Percentiles rank a stretch among this genome's conserved stretches.
Evolutionary conservation across 2,113 vertebrate species (phyloP).

Genomic region (Stomatorhinus ivindoensis): DNA sequence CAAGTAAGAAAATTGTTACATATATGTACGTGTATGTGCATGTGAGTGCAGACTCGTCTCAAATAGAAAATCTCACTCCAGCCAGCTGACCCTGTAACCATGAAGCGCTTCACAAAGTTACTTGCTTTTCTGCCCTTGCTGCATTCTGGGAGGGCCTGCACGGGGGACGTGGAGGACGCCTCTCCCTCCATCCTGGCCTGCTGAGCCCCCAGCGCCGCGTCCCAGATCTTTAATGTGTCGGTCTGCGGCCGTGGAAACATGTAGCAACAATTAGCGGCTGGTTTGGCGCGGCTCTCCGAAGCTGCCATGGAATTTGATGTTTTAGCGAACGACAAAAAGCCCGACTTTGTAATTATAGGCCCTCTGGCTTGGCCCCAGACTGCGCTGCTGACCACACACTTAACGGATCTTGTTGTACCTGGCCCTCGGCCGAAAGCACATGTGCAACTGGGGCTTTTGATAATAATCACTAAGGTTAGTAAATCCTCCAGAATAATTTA

Average conservation of each 20-base stretch:
- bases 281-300: background rate
- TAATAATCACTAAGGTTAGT: background rate
- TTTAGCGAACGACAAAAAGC: background rate
- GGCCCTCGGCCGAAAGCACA: background rate
- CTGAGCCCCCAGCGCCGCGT: background rate
- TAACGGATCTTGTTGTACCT: background rate
- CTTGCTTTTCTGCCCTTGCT: background rate
- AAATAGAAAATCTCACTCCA: background rate
- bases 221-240: background rate
- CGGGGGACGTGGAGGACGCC: background rate
- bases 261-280: background rate
- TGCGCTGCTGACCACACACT: background rate
- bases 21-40: background rate
- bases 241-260: background rate
- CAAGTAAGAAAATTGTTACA: background rate
- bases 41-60: background rate
- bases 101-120: background rate
- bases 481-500: constrained; percentile 12
- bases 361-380: background rate
- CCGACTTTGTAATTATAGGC: background rate
- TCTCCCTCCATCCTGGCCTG: background rate
- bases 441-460: background rate
- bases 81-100: background rate
- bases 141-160: background rate
- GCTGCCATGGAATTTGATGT: background rate